These are phyloP conservation scores for Nyctalus aviator DNA, from an alignment of 2,797 vertebrate species.

Conservation along the genomic window DNA sequence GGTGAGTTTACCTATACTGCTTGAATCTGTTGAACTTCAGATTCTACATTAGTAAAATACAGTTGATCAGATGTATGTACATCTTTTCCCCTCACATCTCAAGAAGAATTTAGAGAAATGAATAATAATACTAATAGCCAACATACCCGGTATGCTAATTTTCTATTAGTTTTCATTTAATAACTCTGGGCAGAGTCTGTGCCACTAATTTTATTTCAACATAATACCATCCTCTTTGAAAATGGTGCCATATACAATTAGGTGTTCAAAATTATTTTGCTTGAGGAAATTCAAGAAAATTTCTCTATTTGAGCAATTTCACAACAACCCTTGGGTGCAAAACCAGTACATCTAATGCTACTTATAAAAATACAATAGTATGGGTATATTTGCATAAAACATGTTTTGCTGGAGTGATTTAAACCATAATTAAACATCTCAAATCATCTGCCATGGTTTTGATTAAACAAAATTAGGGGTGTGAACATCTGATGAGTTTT, in stretches of 20 bases:
- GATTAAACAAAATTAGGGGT: conserved; percentile 67
- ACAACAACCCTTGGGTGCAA: neutral
- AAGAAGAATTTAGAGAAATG: conserved; percentile 11
- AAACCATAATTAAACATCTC: conserved; percentile 55
- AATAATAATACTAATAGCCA: conserved; percentile 33
- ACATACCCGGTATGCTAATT: neutral
- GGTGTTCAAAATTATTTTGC: conserved; percentile 31
- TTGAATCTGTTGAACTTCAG: neutral
- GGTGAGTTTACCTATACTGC: neutral
- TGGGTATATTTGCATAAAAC: neutral
- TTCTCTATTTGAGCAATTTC: conserved; percentile 32
- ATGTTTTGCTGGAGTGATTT: neutral
- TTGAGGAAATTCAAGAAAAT: conserved; percentile 47
- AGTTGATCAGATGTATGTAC: neutral
- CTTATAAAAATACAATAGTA: neutral
- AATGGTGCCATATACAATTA: neutral
- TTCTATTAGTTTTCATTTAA: neutral
- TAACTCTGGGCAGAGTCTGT: neutral
- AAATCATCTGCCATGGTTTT: conserved; percentile 47
- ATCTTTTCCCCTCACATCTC: neutral
- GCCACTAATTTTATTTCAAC: conserved; percentile 1
- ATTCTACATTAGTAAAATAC: neutral
- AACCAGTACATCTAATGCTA: neutral
- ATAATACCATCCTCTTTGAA: conserved; percentile 40
- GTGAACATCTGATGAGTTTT: conserved; percentile 63